Evolutionary conservation across 2,797 vertebrate genomes (phyloP).

Genomic region (Rhincodon typus): DNA sequence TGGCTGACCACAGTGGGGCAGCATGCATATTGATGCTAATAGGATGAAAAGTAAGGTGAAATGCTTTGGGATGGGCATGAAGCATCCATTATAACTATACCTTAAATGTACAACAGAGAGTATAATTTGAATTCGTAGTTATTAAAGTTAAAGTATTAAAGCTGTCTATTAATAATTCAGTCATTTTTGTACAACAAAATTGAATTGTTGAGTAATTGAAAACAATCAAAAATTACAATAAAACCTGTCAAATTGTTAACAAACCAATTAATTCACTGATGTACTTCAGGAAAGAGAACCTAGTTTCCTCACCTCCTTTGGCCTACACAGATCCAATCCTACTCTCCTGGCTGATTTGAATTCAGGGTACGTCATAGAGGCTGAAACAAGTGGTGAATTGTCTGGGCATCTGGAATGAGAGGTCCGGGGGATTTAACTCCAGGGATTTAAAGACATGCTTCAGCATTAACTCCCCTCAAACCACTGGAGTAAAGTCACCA

Average conservation of each 20-base stretch:
- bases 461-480: not conserved
- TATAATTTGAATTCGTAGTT: not conserved
- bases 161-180: not conserved
- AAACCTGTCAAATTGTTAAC: not conserved
- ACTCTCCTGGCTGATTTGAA: not conserved
- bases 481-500: no score
- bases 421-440: not conserved
- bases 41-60: not conserved
- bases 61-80: not conserved
- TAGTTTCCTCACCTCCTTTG: not conserved
- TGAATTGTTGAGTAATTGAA: not conserved
- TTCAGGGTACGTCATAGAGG: not conserved
- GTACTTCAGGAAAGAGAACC: not conserved
- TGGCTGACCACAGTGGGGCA: not conserved
- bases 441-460: not conserved
- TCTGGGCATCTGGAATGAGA: not conserved
- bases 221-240: not conserved
- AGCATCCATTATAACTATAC: not conserved
- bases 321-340: not conserved
- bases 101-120: not conserved
- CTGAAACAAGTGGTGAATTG: not conserved
- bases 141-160: not conserved
- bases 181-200: not conserved
- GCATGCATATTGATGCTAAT: not conserved
- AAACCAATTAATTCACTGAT: not conserved